Evolutionary conservation across 1,140 invertebrate species (phyloP).

Genomic region (Cheumatopsyche charites): DNA sequence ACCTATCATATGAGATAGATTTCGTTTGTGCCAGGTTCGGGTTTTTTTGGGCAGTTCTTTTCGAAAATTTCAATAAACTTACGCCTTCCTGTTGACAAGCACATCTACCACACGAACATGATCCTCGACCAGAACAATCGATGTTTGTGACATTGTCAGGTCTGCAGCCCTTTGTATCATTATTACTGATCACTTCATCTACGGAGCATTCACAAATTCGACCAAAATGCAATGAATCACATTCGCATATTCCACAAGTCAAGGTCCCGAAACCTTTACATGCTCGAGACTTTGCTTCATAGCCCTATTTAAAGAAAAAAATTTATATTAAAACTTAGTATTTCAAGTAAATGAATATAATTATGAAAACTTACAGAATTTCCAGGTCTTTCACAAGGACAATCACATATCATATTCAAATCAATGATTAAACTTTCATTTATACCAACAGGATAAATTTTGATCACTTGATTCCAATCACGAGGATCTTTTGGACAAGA

Average conservation of each 20-base stretch:
- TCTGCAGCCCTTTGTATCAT: slow-evolving; percentile 70
- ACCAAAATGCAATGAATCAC: slow-evolving; percentile 79
- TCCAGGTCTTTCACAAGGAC: slow-evolving; percentile 78
- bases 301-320: slow-evolving; percentile 21
- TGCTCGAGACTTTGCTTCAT: slow-evolving; percentile 59
- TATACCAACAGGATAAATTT: slow-evolving; percentile 92
- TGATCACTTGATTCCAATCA: slow-evolving; percentile 81
- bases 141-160: slow-evolving; percentile 72
- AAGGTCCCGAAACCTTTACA: slow-evolving; percentile 73
- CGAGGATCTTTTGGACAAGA: slow-evolving; percentile 74
- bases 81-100: slow-evolving; percentile 64
- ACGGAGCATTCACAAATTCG: slow-evolving; percentile 85
- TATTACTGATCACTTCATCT: slow-evolving; percentile 56
- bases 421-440: slow-evolving; percentile 85
- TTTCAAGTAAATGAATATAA: neutral
- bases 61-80: too few relatives aligned
- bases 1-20: too few relatives aligned
- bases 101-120: slow-evolving; percentile 82
- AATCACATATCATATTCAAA: slow-evolving; percentile 89
- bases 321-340: slow-evolving; percentile 8
- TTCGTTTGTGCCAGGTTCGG: too few relatives aligned
- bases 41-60: too few relatives aligned
- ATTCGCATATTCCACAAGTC: slow-evolving; percentile 90
- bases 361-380: slow-evolving; percentile 55
- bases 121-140: slow-evolving; percentile 78